Evolutionary conservation across 2,797 vertebrate genomes (phyloP).

Genomic region (Eulemur mongoz): DNA sequence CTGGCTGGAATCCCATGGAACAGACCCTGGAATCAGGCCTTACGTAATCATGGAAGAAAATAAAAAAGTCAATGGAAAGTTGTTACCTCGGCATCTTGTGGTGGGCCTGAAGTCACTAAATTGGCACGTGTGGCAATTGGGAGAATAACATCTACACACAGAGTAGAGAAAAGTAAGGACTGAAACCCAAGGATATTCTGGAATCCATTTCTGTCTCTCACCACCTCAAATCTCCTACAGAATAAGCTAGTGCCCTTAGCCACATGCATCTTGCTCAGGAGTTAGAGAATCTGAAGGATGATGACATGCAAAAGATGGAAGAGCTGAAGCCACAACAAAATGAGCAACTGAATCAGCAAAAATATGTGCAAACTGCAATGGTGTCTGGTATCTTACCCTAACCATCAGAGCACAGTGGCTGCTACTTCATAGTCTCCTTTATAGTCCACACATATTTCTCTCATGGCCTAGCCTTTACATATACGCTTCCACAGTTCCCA

Average conservation of each 20-base stretch:
- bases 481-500: background rate
- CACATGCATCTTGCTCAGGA: background rate
- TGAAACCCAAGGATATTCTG: background rate
- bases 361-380: background rate
- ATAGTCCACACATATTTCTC: background rate
- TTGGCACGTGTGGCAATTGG: background rate
- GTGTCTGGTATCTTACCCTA: background rate
- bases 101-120: background rate
- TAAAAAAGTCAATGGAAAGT: background rate
- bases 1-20: background rate
- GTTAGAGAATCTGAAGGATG: background rate
- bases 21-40: background rate
- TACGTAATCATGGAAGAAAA: background rate
- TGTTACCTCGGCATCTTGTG: background rate
- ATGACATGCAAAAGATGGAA: background rate
- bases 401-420: background rate
- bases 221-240: no score
- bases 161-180: background rate
- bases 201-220: background rate
- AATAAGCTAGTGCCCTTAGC: background rate
- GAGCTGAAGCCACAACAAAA: background rate
- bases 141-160: background rate
- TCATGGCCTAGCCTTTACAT: background rate
- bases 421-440: background rate
- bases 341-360: background rate